Percentiles rank a stretch among this genome's conserved stretches.
Evolutionary conservation across 2,113 vertebrate species (phyloP).

Genomic region (Lepus americanus): DNA sequence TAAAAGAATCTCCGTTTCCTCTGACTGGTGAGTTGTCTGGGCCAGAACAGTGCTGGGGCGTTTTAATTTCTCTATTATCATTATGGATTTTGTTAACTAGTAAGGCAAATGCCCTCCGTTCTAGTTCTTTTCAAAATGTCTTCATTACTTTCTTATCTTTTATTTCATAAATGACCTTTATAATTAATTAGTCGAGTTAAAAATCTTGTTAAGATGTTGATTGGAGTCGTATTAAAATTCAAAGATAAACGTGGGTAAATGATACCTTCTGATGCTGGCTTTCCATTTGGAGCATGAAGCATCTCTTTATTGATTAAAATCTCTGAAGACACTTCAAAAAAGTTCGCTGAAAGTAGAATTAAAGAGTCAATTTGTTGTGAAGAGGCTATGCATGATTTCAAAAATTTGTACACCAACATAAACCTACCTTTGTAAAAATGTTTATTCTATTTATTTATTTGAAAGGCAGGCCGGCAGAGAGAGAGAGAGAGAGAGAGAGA

Average conservation of each 20-base stretch:
- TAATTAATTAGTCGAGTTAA: constrained; percentile 34
- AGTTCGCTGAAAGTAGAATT: no score
- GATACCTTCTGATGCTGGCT: neutral
- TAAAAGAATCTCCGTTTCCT: constrained; percentile 32
- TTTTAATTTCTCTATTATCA: constrained; percentile 12
- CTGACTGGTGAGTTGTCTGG: constrained; percentile 42
- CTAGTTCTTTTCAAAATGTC: constrained; percentile 46
- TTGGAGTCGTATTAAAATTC: neutral
- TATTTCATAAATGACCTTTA: constrained; percentile 34
- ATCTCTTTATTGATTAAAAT: neutral
- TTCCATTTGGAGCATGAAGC: constrained; percentile 21
- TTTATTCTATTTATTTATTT: no score
- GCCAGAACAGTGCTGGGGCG: neutral
- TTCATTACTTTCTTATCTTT: constrained; percentile 43
- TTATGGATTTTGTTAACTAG: constrained; percentile 19
- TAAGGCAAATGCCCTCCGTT: neutral
- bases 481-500: no score
- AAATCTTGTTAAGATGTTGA: constrained; percentile 46
- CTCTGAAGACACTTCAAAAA: no score
- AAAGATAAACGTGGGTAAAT: neutral
- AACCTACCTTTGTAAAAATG: no score
- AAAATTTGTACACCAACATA: no score
- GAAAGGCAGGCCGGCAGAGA: no score
- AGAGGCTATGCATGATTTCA: no score
- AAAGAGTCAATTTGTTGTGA: no score